These are phyloP conservation scores for Trogon melanurus DNA, from an alignment of 2,113 vertebrate genomes.

Conservation along the genomic window DNA sequence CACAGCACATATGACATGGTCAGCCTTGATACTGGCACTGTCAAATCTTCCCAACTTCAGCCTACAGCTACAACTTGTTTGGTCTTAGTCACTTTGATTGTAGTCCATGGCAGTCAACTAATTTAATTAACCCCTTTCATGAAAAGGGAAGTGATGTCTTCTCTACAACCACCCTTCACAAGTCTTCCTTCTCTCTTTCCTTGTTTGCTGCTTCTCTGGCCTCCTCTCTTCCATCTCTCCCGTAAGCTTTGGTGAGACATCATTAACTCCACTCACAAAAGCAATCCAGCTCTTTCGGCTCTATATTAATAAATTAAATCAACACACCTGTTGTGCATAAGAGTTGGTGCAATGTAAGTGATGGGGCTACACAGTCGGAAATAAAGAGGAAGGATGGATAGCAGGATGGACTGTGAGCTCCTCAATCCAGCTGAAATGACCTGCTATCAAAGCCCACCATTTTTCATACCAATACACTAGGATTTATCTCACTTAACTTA, in stretches of 20 bases:
- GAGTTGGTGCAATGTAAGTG: not conserved
- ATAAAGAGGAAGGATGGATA: not conserved
- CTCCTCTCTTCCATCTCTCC: not conserved
- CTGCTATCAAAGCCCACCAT: not conserved
- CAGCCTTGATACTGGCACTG: not conserved
- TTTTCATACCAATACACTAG: not conserved
- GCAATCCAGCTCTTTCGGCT: not conserved
- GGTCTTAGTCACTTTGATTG: not conserved
- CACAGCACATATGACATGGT: not conserved
- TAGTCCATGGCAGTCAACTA: not conserved
- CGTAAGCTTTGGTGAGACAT: not conserved
- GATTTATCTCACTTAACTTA: not conserved
- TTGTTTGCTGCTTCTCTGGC: not conserved
- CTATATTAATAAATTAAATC: not conserved
- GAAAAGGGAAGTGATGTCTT: not conserved
- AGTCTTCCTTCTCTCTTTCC: not conserved
- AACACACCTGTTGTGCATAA: not conserved
- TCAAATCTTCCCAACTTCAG: not conserved
- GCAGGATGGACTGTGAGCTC: not conserved
- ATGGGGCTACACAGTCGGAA: accelerated
- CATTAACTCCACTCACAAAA: not conserved
- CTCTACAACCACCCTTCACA: not conserved
- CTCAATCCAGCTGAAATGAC: not conserved
- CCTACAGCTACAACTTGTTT: not conserved
- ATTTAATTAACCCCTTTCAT: not conserved